A percentile compares a stretch with the other conserved stretches of the same genome.
Conservation (phyloP, 2,888 invertebrate genomes). For the Chalcis sispes region DNA sequence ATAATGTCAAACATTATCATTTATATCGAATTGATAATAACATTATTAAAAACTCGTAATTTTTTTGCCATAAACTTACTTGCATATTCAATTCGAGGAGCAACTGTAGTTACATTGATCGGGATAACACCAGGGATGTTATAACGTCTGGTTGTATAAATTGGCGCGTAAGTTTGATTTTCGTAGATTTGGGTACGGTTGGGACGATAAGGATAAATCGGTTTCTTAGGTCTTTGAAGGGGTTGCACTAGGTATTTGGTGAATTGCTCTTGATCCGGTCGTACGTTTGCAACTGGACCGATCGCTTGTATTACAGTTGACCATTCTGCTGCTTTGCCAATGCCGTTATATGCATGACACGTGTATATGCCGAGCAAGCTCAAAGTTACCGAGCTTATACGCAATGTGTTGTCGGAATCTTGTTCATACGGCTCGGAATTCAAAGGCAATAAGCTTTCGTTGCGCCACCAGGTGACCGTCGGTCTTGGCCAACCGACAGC, state of each 20-base stretch:
- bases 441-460: slow-evolving; percentile 85
- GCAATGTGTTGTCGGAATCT: slow-evolving; percentile 84
- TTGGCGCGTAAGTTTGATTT: slow-evolving; percentile 68
- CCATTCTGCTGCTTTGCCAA: slow-evolving; percentile 87
- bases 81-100: slow-evolving; percentile 60
- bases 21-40: too few species aligned
- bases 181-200: slow-evolving; percentile 69
- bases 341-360: slow-evolving; percentile 92
- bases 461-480: slow-evolving; percentile 90
- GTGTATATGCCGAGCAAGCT: slow-evolving; percentile 90
- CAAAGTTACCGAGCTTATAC: slow-evolving; percentile 83
- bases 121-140: slow-evolving; percentile 68
- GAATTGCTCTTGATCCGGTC: slow-evolving; percentile 79
- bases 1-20: too few species aligned
- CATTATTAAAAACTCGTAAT: too few species aligned
- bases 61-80: slow-evolving; percentile 67
- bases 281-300: slow-evolving; percentile 81
- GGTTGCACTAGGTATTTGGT: slow-evolving; percentile 80
- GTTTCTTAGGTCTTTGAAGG: slow-evolving; percentile 72
- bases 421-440: slow-evolving; percentile 84
- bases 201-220: slow-evolving; percentile 70
- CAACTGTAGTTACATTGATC: slow-evolving; percentile 59
- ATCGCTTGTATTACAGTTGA: slow-evolving; percentile 84
- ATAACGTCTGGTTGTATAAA: slow-evolving; percentile 66
- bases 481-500: slow-evolving; percentile 90